A percentile compares a stretch with the other conserved stretches of the same genome.
These are phyloP conservation scores for Cylas formicarius DNA, from an alignment of 1,140 invertebrate genomes.

Conservation along the genomic window DNA sequence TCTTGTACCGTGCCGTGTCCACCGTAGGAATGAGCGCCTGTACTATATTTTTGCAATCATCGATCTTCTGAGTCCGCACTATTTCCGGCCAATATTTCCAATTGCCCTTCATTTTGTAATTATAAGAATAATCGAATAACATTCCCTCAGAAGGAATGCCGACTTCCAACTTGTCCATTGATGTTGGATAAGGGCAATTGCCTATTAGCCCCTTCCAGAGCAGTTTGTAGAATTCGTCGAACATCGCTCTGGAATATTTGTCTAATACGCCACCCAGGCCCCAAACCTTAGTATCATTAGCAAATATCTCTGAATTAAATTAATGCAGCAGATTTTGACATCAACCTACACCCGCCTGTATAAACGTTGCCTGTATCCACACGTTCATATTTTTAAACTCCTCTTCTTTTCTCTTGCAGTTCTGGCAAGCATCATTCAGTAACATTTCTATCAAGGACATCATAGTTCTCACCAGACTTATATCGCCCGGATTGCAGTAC, in stretches of 20 bases:
- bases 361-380: constrained; percentile 72
- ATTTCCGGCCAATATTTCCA: constrained; percentile 72
- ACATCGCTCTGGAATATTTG: constrained; percentile 61
- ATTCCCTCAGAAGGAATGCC: constrained; percentile 65
- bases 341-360: constrained; percentile 56
- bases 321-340: neutral
- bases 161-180: constrained; percentile 60
- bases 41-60: constrained; percentile 60
- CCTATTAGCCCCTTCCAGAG: constrained; percentile 52
- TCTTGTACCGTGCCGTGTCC: constrained; percentile 69
- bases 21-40: constrained; percentile 77
- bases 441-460: constrained; percentile 70
- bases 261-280: constrained; percentile 73
- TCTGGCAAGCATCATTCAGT: constrained; percentile 61
- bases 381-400: constrained; percentile 56
- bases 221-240: constrained; percentile 60
- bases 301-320: too few relatives aligned
- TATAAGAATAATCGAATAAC: constrained; percentile 75
- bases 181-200: constrained; percentile 57
- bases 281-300: constrained; percentile 57
- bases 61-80: constrained; percentile 48
- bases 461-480: constrained; percentile 63
- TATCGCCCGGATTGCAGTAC: constrained; percentile 64
- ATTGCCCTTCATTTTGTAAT: constrained; percentile 56
- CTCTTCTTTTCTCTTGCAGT: constrained; percentile 47